phyloP scores from a whole-genome alignment of 1,140 invertebrate genomes.

The Apocrypta bakeri region DNA sequence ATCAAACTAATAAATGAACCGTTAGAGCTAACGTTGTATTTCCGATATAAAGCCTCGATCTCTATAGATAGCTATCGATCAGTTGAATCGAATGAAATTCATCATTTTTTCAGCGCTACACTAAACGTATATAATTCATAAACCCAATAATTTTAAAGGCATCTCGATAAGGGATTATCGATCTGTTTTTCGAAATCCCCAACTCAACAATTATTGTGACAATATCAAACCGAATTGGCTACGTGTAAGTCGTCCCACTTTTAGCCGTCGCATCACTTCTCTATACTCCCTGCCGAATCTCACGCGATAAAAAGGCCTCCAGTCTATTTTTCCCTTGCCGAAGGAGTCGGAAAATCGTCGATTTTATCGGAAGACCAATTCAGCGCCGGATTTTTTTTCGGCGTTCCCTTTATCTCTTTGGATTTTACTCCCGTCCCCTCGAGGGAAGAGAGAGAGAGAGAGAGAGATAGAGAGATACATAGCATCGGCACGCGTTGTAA shows the following conservation, averaged over 20 bases:
- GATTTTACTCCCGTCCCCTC: not conserved
- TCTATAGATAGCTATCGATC: not conserved
- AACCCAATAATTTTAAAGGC: not conserved
- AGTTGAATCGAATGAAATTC: not conserved
- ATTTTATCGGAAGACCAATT: slow-evolving; percentile 33
- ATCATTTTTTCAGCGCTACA: not conserved
- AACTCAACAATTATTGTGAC: not conserved
- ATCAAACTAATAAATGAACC: too few relatives aligned
- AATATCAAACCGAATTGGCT: not conserved
- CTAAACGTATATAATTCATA: not conserved
- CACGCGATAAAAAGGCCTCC: slow-evolving; percentile 19
- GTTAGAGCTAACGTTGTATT: too few relatives aligned
- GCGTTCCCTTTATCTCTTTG: not conserved
- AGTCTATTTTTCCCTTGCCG: not conserved
- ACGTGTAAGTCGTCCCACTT: not conserved
- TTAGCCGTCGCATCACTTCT: not conserved
- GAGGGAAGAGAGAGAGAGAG: too few relatives aligned
- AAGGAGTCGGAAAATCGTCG: slow-evolving; percentile 32
- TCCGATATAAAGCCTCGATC: too few relatives aligned
- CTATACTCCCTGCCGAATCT: slow-evolving; percentile 7
- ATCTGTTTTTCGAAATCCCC: not conserved
- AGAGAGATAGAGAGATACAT: too few relatives aligned
- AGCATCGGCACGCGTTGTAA: not conserved
- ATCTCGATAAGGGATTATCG: not conserved
- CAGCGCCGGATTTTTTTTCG: slow-evolving; percentile 9